Conservation (phyloP, 2,113 vertebrate genomes). For the Ptyas mucosa region DNA sequence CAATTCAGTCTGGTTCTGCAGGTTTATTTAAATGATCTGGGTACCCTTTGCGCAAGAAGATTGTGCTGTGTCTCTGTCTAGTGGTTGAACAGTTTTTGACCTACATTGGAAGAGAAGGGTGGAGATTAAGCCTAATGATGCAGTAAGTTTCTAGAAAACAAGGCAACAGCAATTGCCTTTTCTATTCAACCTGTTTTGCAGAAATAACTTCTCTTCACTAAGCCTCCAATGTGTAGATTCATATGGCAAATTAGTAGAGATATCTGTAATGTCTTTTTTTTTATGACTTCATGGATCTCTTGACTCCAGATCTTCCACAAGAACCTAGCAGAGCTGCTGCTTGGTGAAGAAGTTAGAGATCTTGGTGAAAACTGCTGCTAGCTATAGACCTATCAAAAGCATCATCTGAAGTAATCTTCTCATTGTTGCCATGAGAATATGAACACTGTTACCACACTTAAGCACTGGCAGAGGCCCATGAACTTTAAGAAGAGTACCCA, state of each 20-base stretch:
- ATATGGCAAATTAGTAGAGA: neutral
- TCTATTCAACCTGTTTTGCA: neutral
- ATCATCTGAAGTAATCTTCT: neutral
- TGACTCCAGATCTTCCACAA: neutral
- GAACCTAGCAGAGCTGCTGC: neutral
- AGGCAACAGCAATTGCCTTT: neutral
- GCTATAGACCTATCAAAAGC: neutral
- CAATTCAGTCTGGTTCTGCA: neutral
- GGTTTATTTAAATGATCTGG: neutral
- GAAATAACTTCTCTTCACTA: neutral
- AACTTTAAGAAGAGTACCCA: neutral
- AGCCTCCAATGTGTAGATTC: neutral
- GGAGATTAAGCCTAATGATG: neutral
- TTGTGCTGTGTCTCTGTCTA: neutral
- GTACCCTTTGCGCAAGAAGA: neutral
- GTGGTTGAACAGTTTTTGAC: neutral
- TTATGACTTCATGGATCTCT: neutral
- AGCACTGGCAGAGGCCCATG: neutral
- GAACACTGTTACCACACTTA: neutral
- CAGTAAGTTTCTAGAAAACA: neutral
- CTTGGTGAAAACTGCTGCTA: neutral
- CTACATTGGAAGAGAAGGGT: neutral
- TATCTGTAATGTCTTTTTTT: neutral
- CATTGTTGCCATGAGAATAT: neutral
- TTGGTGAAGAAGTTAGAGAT: neutral